Evolutionary conservation across 2,797 vertebrate genomes (phyloP).

Genomic region (Rhodeus uyekii): DNA sequence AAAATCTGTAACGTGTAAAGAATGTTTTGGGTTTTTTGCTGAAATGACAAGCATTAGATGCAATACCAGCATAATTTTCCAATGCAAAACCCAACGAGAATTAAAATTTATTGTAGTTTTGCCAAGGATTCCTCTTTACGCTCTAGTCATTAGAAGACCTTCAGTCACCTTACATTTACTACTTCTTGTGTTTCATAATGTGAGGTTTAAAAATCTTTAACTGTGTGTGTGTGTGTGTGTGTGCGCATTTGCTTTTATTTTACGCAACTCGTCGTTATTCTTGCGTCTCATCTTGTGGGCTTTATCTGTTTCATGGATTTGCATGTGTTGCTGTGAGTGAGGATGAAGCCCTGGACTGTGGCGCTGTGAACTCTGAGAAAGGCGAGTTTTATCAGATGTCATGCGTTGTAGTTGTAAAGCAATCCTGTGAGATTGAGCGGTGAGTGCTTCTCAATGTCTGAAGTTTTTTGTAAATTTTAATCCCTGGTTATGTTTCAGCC

Average conservation of each 20-base stretch:
- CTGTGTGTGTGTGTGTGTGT: slow-evolving; percentile 26
- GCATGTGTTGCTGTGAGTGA: slow-evolving; percentile 39
- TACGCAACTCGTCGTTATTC: neutral
- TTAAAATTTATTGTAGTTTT: slow-evolving; percentile 44
- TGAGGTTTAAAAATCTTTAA: slow-evolving; percentile 36
- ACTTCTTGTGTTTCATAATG: slow-evolving; percentile 35
- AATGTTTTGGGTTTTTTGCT: neutral
- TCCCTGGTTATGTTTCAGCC: slow-evolving; percentile 20
- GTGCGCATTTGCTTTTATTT: slow-evolving; percentile 21
- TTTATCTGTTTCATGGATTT: slow-evolving; percentile 25
- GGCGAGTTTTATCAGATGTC: slow-evolving; percentile 41
- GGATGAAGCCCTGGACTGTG: slow-evolving; percentile 26
- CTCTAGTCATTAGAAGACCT: neutral
- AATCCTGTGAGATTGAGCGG: slow-evolving; percentile 4
- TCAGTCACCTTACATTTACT: slow-evolving; percentile 30
- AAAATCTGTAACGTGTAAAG: neutral
- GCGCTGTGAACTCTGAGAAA: slow-evolving; percentile 38
- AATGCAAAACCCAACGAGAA: neutral
- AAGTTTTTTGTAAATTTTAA: slow-evolving; percentile 14
- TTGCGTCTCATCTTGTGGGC: slow-evolving; percentile 21
- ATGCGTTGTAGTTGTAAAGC: slow-evolving; percentile 28
- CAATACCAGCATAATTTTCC: slow-evolving; percentile 20
- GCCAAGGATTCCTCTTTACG: slow-evolving; percentile 16
- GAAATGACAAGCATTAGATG: slow-evolving; percentile 18
- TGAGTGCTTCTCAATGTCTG: slow-evolving; percentile 20